Evolutionary conservation across 2,113 vertebrate genomes (phyloP).

Genomic region (Stictonetta naevosa): DNA sequence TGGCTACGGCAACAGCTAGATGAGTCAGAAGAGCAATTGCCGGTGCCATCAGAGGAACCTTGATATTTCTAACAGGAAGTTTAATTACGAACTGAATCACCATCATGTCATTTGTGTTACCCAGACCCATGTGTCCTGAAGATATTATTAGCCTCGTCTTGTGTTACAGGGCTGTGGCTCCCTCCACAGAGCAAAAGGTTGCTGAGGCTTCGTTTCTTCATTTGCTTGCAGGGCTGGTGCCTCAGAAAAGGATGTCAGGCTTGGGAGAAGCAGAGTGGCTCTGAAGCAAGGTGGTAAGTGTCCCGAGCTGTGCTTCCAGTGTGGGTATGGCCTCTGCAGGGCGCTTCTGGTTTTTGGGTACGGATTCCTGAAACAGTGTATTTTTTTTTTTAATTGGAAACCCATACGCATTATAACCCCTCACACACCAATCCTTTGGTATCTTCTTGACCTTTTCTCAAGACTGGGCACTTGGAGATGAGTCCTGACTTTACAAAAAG

Average conservation of each 20-base stretch:
- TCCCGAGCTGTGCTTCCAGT: neutral
- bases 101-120: neutral
- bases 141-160: neutral
- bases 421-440: rapidly evolving
- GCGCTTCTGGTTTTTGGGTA: neutral
- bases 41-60: neutral
- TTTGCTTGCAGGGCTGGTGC: neutral
- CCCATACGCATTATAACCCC: neutral
- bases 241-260: neutral
- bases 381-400: neutral
- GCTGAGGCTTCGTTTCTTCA: neutral
- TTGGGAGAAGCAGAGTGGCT: neutral
- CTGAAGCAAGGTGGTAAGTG: rapidly evolving
- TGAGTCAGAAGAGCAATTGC: conserved; percentile 55
- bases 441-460: neutral
- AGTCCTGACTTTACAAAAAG: neutral
- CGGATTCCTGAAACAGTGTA: neutral
- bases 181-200: neutral
- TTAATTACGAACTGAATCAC: neutral
- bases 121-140: neutral
- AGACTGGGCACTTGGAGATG: neutral
- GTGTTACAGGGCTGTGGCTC: neutral
- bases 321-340: neutral
- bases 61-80: conserved; percentile 28
- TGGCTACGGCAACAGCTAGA: neutral